These are phyloP conservation scores for Intellagama lesueurii DNA, from an alignment of 2,797 vertebrate species.

Conservation along the genomic window DNA sequence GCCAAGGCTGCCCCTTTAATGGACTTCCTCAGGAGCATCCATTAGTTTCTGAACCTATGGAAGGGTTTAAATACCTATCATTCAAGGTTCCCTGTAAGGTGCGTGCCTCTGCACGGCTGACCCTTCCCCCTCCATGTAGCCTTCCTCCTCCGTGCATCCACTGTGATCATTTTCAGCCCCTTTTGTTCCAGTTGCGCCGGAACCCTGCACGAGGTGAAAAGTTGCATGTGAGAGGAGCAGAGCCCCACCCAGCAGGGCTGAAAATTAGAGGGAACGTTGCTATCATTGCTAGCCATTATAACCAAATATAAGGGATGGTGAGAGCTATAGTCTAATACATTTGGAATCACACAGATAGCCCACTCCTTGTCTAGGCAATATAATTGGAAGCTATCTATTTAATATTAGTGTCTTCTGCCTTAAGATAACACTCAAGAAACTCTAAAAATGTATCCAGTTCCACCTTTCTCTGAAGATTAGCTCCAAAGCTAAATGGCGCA, in stretches of 20 bases:
- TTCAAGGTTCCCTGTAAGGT: too few relatives aligned
- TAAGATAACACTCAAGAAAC: background rate
- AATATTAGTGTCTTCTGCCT: background rate
- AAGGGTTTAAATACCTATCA: background rate
- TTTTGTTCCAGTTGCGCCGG: too few relatives aligned
- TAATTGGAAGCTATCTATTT: background rate
- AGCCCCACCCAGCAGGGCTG: too few relatives aligned
- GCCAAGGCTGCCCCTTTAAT: background rate
- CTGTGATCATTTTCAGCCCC: too few relatives aligned
- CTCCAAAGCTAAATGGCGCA: background rate
- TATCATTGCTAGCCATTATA: background rate
- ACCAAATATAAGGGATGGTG: background rate
- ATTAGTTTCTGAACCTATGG: background rate
- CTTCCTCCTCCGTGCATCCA: too few relatives aligned
- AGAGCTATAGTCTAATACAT: background rate
- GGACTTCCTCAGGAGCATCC: background rate
- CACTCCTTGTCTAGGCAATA: background rate
- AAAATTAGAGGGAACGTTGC: background rate
- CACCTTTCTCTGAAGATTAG: background rate
- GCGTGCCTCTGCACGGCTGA: too few relatives aligned
- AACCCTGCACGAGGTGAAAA: too few relatives aligned
- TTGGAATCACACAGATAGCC: background rate
- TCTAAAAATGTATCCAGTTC: background rate
- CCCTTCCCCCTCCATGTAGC: too few relatives aligned
- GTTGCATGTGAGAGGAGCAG: too few relatives aligned